Evolutionary conservation across 2,888 invertebrate species (phyloP), one percentile per base, ranked within the genome.

Genomic region (Erebia epiphron): DNA sequence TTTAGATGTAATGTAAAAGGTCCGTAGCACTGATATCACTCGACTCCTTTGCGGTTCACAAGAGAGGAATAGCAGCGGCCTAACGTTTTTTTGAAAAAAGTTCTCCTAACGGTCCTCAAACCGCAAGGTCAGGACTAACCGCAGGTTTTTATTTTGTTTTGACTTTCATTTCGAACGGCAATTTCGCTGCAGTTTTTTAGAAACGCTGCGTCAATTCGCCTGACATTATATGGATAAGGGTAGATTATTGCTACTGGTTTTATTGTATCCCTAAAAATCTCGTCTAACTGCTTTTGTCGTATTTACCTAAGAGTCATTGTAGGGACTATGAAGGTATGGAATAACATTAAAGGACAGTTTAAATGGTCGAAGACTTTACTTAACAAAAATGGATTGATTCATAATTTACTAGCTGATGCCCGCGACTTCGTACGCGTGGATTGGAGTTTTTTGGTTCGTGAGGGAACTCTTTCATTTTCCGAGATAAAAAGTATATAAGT

Each of bases 41-140:
- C 85, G 79, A 80, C 82, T 84, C 86, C 88, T 87, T 90, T 87
- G 88, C 89, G 85, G 90, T 84, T 81, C 85, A 80, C 85, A 84
- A 87, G 88, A 90, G 90, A 90, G 88, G 84, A 84, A 90, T 90
- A 90, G 89, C 89, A 83, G 89, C 87, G 87, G 83, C 83, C 84
- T 83, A 79, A 81, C 81, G 82, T 82, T 87, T 88, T 83, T 79
- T 77, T 74, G 72, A 84, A 86, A 87, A 85, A 88, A 86, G 81
- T 78, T 75, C 71, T 78, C 76, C 82, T 90, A 90, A 89, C 89
- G 90, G 89, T 87, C 75, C 83, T 68, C 71, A 74, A 79, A 77
- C 80, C 80, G 82, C 91, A 91, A 91, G 91, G 91, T 91, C 91
- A 90, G 79, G 77, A 81, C 84, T 86, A 86, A 86, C 83, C 82